These are phyloP conservation scores for Montipora efflorescens DNA, from an alignment of 64 coral and sea anemone species.

Conservation along the genomic window DNA sequence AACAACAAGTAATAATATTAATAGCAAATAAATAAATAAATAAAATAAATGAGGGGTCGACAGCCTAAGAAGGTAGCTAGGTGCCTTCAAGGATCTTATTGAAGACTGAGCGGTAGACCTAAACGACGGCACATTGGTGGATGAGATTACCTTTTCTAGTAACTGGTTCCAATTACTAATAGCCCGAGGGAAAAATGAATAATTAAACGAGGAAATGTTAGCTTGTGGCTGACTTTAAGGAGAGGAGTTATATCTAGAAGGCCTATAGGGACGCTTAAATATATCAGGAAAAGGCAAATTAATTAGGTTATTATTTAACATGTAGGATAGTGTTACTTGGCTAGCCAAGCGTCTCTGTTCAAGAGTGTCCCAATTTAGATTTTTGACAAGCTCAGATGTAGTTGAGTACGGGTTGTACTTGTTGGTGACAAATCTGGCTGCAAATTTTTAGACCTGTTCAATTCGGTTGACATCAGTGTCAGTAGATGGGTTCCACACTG, in stretches of 20 bases:
- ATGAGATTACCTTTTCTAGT: too few species aligned
- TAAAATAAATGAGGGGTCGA: too few species aligned
- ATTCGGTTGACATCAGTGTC: constrained; percentile 41
- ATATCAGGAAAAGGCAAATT: not conserved
- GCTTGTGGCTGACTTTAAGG: not conserved
- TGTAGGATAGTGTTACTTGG: not conserved
- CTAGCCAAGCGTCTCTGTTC: constrained; percentile 32
- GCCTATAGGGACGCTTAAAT: not conserved
- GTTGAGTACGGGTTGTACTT: not conserved
- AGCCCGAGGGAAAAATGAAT: too few species aligned
- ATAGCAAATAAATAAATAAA: too few species aligned
- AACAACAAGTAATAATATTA: too few species aligned
- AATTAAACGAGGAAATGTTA: too few species aligned
- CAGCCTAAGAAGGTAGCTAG: too few species aligned
- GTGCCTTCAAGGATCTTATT: too few species aligned
- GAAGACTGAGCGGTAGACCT: too few species aligned
- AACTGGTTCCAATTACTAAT: too few species aligned
- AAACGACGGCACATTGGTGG: too few species aligned
- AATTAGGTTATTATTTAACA: not conserved
- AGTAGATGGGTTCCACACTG: constrained; percentile 43
- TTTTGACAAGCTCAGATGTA: not conserved
- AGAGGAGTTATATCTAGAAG: not conserved
- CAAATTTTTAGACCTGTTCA: constrained; percentile 47
- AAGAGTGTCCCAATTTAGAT: constrained; percentile 30
- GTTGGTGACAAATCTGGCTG: constrained; percentile 36